phyloP scores from a whole-genome alignment of 2,888 invertebrate genomes.

The Plebejus argus region DNA sequence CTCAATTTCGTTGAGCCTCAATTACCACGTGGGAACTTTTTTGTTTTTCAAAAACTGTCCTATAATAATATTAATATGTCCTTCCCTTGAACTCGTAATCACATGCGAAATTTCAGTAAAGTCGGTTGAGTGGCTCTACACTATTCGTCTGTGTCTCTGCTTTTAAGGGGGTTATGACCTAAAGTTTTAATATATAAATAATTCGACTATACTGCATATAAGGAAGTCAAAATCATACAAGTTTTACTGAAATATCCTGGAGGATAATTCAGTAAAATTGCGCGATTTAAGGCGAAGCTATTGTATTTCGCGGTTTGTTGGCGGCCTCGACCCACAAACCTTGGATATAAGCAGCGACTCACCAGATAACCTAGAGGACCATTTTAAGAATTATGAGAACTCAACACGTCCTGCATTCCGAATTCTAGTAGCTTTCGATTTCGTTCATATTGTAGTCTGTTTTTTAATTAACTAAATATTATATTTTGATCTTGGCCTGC shows the following conservation, averaged over 20 bases:
- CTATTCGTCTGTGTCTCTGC: not conserved
- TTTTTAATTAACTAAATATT: not conserved
- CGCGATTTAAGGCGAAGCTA: constrained; percentile 32
- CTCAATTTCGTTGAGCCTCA: not conserved
- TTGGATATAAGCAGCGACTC: constrained; percentile 51
- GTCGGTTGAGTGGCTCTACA: not conserved
- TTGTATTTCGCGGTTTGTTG: constrained; percentile 51
- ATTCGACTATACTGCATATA: not conserved
- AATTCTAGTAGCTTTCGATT: constrained; percentile 26
- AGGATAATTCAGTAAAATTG: not conserved
- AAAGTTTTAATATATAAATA: not conserved
- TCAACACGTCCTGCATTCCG: constrained; percentile 32
- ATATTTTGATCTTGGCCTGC: too few species aligned
- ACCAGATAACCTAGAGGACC: constrained; percentile 59
- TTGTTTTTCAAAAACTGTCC: too few species aligned
- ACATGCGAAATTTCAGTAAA: not conserved
- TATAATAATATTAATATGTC: too few species aligned
- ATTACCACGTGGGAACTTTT: not conserved
- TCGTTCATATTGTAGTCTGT: not conserved
- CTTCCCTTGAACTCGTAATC: not conserved
- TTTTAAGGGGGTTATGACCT: not conserved
- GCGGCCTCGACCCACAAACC: constrained; percentile 65
- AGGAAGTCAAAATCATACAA: too few species aligned
- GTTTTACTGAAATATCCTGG: not conserved
- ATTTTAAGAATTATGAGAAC: constrained; percentile 54